Percentiles rank a stretch among this genome's conserved stretches.
Evolutionary conservation across 2,113 vertebrate species (phyloP).

Genomic region (Potamarius usumacintae): DNA sequence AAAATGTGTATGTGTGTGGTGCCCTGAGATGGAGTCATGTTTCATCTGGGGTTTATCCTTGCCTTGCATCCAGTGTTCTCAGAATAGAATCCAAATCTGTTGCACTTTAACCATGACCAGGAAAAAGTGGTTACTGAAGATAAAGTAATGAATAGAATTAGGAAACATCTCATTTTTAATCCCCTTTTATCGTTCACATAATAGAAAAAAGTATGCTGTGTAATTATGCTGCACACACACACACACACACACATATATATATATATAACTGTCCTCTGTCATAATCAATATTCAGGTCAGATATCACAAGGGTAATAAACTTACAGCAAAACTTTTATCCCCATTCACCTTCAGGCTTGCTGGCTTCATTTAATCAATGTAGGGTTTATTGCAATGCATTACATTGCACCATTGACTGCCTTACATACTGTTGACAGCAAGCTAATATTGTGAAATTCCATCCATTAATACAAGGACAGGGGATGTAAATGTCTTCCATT

Average conservation of each 20-base stretch:
- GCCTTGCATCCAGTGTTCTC: neutral
- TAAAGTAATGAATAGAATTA: neutral
- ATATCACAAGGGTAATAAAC: neutral
- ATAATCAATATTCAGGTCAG: neutral
- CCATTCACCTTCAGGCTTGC: neutral
- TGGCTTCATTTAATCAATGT: constrained; percentile 49
- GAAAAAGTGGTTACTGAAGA: neutral
- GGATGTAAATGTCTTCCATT: constrained; percentile 50
- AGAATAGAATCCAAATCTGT: neutral
- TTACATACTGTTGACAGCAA: constrained; percentile 41
- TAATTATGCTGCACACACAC: neutral
- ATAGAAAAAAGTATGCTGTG: neutral
- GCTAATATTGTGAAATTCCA: constrained; percentile 52
- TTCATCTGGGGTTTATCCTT: neutral
- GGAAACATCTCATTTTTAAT: neutral
- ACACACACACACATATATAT: no score
- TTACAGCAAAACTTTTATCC: neutral
- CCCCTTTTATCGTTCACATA: neutral
- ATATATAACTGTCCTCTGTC: neutral
- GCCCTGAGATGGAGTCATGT: neutral
- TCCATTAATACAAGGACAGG: constrained; percentile 41
- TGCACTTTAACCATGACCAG: neutral
- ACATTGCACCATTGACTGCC: constrained; percentile 44
- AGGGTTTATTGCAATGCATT: constrained; percentile 48
- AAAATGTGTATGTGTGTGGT: neutral